Percentiles rank a stretch among this genome's conserved stretches.
Conservation (phyloP, 2,888 invertebrate genomes). For the Exephanes ischioxanthus region DNA sequence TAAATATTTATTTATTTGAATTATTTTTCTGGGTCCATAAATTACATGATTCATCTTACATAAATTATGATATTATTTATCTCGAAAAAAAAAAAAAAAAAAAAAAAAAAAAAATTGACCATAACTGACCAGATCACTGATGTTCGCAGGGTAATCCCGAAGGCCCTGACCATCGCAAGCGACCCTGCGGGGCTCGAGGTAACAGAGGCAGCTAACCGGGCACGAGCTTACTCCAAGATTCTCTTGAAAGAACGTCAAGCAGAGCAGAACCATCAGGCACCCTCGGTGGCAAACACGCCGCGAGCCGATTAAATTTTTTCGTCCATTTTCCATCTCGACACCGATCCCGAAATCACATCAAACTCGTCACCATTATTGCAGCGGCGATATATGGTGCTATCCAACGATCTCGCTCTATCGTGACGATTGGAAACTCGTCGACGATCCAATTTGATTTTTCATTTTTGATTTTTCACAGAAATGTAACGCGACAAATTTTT, state of each 20-base stretch:
- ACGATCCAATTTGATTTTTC: not conserved
- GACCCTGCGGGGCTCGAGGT: slow-evolving; percentile 74
- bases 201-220: slow-evolving; percentile 77
- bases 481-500: not conserved
- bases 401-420: slow-evolving; percentile 40
- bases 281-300: slow-evolving; percentile 22
- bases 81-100: not conserved
- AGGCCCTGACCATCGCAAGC: slow-evolving; percentile 76
- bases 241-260: slow-evolving; percentile 12
- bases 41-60: not conserved
- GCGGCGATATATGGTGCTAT: slow-evolving; percentile 8
- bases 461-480: not conserved
- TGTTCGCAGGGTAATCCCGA: slow-evolving; percentile 76
- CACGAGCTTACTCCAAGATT: slow-evolving; percentile 68
- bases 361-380: slow-evolving; percentile 28
- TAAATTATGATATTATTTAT: not conserved
- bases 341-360: slow-evolving; percentile 25
- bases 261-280: slow-evolving; percentile 23
- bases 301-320: not conserved
- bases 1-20: not conserved
- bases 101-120: not conserved
- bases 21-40: not conserved
- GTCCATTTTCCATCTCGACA: slow-evolving; percentile 47
- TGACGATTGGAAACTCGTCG: slow-evolving; percentile 1
- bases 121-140: slow-evolving; percentile 79